phyloP scores from a whole-genome alignment of 2,113 vertebrate genomes.

The Syngnathus floridae region DNA sequence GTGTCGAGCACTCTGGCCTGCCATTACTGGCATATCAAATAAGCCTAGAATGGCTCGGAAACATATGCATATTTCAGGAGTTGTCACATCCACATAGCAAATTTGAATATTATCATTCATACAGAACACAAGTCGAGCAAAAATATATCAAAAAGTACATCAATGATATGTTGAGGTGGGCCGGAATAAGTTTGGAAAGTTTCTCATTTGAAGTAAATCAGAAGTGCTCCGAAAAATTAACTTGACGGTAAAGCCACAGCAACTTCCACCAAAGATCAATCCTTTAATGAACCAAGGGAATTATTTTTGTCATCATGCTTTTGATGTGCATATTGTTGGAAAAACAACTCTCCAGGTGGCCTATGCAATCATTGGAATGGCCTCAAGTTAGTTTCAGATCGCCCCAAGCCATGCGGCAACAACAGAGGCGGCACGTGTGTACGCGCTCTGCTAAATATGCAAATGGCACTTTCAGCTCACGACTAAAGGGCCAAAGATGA shows the following conservation, averaged over 20 bases:
- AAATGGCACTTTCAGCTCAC: slow-evolving; percentile 12
- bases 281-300: background rate
- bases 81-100: slow-evolving; percentile 32
- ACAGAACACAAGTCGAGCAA: background rate
- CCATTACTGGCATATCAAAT: slow-evolving; percentile 42
- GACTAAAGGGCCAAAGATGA: slow-evolving; percentile 13
- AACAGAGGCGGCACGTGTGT: slow-evolving; percentile 20
- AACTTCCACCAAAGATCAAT: background rate
- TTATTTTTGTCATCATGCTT: background rate
- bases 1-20: slow-evolving; percentile 41
- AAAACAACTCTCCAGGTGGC: slow-evolving; percentile 10
- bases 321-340: slow-evolving; percentile 9
- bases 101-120: background rate
- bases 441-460: slow-evolving; percentile 21
- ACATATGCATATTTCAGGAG: slow-evolving; percentile 67
- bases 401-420: slow-evolving; percentile 32
- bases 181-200: too few species aligned
- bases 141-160: background rate
- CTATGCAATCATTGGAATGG: slow-evolving; percentile 27
- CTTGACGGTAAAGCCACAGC: background rate
- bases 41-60: slow-evolving; percentile 32
- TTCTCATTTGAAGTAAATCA: too few species aligned
- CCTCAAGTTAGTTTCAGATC: slow-evolving; percentile 28
- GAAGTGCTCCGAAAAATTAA: background rate
- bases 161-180: background rate